phyloP scores from a whole-genome alignment of 2,113 vertebrate species.

The Hemicordylus capensis region DNA sequence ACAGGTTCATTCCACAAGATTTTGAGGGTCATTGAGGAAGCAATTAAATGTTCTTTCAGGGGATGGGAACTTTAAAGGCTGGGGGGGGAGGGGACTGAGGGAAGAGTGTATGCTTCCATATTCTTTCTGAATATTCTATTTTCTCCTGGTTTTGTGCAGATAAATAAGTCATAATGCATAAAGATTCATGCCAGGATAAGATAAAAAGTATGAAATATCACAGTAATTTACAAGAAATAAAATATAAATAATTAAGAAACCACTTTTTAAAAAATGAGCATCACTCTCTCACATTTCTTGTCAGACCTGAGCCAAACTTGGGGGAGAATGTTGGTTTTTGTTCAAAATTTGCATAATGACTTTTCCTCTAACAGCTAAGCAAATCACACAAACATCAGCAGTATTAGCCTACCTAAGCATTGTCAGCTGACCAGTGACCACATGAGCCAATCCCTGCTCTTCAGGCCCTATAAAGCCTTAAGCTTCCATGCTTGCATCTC shows the following conservation, averaged over 20 bases:
- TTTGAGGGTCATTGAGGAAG: conserved; percentile 79
- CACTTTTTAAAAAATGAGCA: conserved; percentile 18
- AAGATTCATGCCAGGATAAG: conserved; percentile 12
- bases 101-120: conserved; percentile 54
- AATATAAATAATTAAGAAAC: conserved; percentile 17
- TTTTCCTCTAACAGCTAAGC: neutral
- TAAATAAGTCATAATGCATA: conserved; percentile 52
- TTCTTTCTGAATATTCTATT: conserved; percentile 55
- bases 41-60: conserved; percentile 77
- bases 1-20: conserved; percentile 80
- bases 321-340: neutral
- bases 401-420: neutral
- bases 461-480: neutral
- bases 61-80: conserved; percentile 64
- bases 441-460: neutral
- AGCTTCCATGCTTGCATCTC: neutral
- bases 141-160: conserved; percentile 58
- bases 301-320: neutral
- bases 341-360: neutral
- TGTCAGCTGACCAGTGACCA: too few relatives aligned
- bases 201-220: conserved; percentile 45
- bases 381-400: neutral
- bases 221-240: conserved; percentile 36
- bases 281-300: neutral
- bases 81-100: conserved; percentile 49